Base-by-base conservation (phyloP, 1,140 invertebrate genomes). In the Lordiphosa clarofinis region DNA sequence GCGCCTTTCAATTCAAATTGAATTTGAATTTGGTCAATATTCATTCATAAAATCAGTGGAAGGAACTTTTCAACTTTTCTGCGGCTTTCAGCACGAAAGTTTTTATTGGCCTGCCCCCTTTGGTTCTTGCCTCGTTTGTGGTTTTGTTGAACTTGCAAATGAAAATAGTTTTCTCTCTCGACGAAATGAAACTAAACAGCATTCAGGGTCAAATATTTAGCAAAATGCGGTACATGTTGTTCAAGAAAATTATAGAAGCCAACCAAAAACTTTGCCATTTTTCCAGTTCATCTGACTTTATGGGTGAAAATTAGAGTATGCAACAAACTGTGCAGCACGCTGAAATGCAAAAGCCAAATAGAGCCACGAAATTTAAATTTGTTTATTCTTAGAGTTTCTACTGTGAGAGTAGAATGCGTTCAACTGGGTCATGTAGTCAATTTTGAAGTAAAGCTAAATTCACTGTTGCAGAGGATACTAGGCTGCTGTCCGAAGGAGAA, bases 1-100 rank as follows among this genome's bases (percentile, higher is more conserved):
- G 40, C 44, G 75, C 66, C 76, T 53, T 63, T 33, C 76, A 72
- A 75, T 75, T 67, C 31, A 43, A 73, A 73, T 74, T 73, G 66
- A 63, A 69, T 82, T 63, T 75, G 76, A 81, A 28, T 81, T 67
- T 79, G 76, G 76, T 82, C 76, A 81, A 81, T 82, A 82, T 73
- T 72, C 76, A 81, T 68, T 72, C 76, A 81, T 68, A 56, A 60
- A 76, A 81, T 72, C 72, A 67, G 43, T 46, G 56, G 58, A 43
- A 44, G 33, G 68, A 82, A 76, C 39, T 81, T 82, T 72, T 68
- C 62, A 76, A 76, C 76, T 81, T 72, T 81, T 82, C 56, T 72
- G 76, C 72, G 76, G 76, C 65, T 76, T 71, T 72, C 58, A 76
- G 67, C 72, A 56, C 53, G 10, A 82, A 81, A 81, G 62, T 82